A percentile compares a stretch with the other conserved stretches of the same genome.
Conservation (phyloP, 1,140 invertebrate species). For the Trissolcus basalis region DNA sequence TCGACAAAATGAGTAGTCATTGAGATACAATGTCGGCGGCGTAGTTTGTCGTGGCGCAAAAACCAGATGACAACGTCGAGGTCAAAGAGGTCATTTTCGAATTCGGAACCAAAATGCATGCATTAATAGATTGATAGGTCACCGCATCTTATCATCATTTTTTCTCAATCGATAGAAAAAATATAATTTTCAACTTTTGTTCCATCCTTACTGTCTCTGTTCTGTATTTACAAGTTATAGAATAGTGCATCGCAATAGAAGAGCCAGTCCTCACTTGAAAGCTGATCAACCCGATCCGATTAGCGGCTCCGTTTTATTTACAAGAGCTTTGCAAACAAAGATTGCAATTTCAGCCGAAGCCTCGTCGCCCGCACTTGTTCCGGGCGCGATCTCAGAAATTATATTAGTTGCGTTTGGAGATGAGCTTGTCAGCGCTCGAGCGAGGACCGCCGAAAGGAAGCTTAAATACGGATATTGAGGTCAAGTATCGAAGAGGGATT, state of each 20-base stretch:
- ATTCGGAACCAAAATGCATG: conserved; percentile 33
- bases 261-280: conserved; percentile 36
- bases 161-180: conserved; percentile 75
- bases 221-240: conserved; percentile 75
- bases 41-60: no score
- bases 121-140: conserved; percentile 69
- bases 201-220: conserved; percentile 64
- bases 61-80: conserved; percentile 33
- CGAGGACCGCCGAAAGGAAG: conserved; percentile 46
- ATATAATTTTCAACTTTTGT: conserved; percentile 74
- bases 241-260: conserved; percentile 69
- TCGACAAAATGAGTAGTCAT: no score
- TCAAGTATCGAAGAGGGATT: conserved; percentile 56
- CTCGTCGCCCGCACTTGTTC: neutral
- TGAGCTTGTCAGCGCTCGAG: conserved; percentile 15
- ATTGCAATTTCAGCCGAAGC: conserved; percentile 12
- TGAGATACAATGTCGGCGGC: no score
- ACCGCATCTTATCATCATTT: conserved; percentile 65
- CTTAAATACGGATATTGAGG: conserved; percentile 59
- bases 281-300: conserved; percentile 2
- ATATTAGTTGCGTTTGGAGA: conserved; percentile 17
- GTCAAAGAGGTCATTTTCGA: conserved; percentile 25
- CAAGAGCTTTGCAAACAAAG: conserved; percentile 8
- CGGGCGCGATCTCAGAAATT: neutral
- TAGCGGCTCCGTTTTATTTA: neutral